phyloP scores from a whole-genome alignment of 2,113 vertebrate genomes.

The Amblyopsis rosae region DNA sequence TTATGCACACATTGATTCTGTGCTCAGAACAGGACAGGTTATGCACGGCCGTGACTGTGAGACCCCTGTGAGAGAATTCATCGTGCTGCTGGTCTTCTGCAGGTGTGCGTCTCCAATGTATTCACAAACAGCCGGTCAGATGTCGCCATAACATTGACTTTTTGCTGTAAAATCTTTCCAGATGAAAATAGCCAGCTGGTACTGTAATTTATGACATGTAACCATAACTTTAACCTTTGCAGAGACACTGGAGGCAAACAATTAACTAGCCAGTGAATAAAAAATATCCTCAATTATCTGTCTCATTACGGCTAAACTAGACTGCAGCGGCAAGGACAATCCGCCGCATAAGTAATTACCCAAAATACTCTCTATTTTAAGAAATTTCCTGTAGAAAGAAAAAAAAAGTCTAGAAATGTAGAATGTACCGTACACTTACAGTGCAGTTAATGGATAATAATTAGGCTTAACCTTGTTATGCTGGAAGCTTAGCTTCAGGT shows the following conservation, averaged over 20 bases:
- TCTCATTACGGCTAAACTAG: conserved; percentile 77
- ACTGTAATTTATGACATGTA: conserved; percentile 80
- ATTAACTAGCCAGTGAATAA: conserved; percentile 80
- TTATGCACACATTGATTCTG: conserved; percentile 80
- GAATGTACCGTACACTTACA: too few species aligned
- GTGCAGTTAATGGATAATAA: too few species aligned
- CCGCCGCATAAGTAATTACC: conserved; percentile 20
- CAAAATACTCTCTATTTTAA: not conserved
- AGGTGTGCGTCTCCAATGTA: conserved; percentile 52
- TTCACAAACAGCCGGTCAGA: conserved; percentile 75
- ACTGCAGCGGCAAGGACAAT: conserved; percentile 63
- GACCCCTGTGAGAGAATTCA: conserved; percentile 45
- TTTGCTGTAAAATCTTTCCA: conserved; percentile 76
- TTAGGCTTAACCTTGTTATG: not conserved
- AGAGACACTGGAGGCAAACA: conserved; percentile 78
- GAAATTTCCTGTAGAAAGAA: not conserved
- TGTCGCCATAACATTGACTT: conserved; percentile 79
- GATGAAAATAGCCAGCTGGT: conserved; percentile 81
- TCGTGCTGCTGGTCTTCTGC: conserved; percentile 25
- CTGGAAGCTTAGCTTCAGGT: conserved; percentile 45
- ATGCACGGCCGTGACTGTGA: conserved; percentile 55
- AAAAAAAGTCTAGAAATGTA: too few species aligned
- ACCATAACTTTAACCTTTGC: conserved; percentile 82
- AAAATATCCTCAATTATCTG: conserved; percentile 82
- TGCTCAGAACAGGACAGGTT: conserved; percentile 68